A percentile compares a stretch with the other conserved stretches of the same genome.
Conservation (phyloP, 2,888 invertebrate species). For the Maniola hyperantus region DNA sequence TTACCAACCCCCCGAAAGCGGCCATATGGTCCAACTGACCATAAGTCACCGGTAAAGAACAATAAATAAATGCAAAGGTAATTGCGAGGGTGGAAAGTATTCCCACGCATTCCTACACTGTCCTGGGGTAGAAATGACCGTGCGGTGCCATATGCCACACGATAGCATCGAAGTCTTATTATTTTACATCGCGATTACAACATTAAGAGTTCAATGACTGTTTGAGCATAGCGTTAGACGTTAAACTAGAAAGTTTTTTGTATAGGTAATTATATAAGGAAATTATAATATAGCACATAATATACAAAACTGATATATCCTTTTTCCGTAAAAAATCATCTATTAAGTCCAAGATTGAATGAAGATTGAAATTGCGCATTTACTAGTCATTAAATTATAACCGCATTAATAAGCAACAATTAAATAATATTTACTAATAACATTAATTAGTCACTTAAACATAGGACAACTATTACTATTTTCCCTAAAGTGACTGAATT, state of each 20-base stretch:
- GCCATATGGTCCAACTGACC: slow-evolving; percentile 70
- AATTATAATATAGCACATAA: no score
- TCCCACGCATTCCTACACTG: slow-evolving; percentile 77
- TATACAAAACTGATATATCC: neutral
- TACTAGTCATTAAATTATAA: no score
- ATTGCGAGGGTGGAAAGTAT: slow-evolving; percentile 67
- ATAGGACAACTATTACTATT: no score
- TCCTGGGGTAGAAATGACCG: slow-evolving; percentile 49
- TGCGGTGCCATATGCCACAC: slow-evolving; percentile 57
- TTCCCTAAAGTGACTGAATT: no score
- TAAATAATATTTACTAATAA: no score
- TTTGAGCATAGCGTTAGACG: slow-evolving; percentile 35
- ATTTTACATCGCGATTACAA: slow-evolving; percentile 44
- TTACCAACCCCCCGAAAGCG: slow-evolving; percentile 43
- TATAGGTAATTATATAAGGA: neutral
- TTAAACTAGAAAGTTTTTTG: neutral
- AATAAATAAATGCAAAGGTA: slow-evolving; percentile 53
- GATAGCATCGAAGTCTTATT: slow-evolving; percentile 58
- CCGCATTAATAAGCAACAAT: no score
- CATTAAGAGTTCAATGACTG: slow-evolving; percentile 40
- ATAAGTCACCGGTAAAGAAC: slow-evolving; percentile 74
- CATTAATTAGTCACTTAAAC: no score
- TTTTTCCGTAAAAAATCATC: neutral
- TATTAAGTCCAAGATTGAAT: neutral
- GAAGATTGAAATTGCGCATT: no score